Evolutionary conservation across 2,797 vertebrate genomes (phyloP).

Genomic region (Danio tinwini): DNA sequence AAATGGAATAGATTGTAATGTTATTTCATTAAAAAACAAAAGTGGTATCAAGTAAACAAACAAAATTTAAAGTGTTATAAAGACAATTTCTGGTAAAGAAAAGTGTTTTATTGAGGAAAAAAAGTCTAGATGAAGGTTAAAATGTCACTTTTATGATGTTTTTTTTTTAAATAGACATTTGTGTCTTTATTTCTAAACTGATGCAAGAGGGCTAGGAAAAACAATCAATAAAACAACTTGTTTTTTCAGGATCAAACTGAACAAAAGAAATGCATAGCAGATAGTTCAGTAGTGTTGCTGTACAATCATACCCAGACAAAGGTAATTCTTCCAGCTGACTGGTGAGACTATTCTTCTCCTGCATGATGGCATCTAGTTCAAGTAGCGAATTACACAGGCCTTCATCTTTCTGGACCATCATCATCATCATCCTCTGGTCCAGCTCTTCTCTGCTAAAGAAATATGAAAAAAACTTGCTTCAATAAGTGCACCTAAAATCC

Average conservation of each 20-base stretch:
- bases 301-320: not conserved
- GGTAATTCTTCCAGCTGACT: slow-evolving; percentile 48
- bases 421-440: slow-evolving; percentile 48
- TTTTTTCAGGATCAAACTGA: not conserved
- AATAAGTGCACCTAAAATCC: not conserved
- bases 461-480: not conserved
- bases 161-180: too few species aligned
- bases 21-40: too few species aligned
- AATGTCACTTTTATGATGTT: too few species aligned
- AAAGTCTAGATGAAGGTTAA: too few species aligned
- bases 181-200: too few species aligned
- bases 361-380: slow-evolving; percentile 61
- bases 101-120: too few species aligned
- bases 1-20: too few species aligned
- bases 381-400: slow-evolving; percentile 57
- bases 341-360: slow-evolving; percentile 57
- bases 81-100: too few species aligned
- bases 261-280: not conserved
- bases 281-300: not conserved
- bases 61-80: too few species aligned
- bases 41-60: too few species aligned
- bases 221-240: not conserved
- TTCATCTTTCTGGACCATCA: slow-evolving; percentile 54
- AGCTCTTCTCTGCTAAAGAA: slow-evolving; percentile 62
- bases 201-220: not conserved